Base-by-base conservation (phyloP, 2,888 invertebrate genomes). In the Acanthoscelides obtectus region DNA sequence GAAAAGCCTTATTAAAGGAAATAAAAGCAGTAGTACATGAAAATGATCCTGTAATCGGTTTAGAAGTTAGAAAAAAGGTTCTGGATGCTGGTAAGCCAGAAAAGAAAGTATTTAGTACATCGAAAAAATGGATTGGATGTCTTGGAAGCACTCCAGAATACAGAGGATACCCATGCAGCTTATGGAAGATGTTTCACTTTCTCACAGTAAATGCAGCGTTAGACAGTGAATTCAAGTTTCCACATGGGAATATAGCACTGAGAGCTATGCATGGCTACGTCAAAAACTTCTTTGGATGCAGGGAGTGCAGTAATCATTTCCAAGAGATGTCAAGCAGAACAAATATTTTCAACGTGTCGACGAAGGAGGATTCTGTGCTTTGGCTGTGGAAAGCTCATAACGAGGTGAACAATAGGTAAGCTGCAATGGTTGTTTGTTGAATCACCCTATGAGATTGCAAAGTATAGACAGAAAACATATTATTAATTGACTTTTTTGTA, bases 371-470 rank as follows among this genome's bases (percentile, higher is more conserved):
- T 73, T 91, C 92, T 20, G 90, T 98, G 0, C 85, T 98, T 64
- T 99, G 98, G 97, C 86, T 99, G 22, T 99, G 98, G 98, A 88
- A 89, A 79, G 94, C 95, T 0, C 98, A 99, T 83, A 99, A 99
- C 84, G 91, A 92, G 85, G 98, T 96, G 0, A 99, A 99, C 84
- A 87, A 91, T 76, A 45, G 45, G 45, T 45, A 4, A 45, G 45
- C 17, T 12, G 3, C 17, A 12, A 17, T 45, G 25, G 6, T 25
- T 6, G n/a, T n/a, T n/a, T n/a, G n/a, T n/a, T n/a, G n/a, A n/a
- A n/a, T n/a, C n/a, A n/a, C n/a, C n/a, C n/a, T n/a, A n/a, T n/a
- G n/a, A n/a, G n/a, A n/a, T n/a, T n/a, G n/a, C n/a, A n/a, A n/a
- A n/a, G n/a, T n/a, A n/a, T n/a, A n/a, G n/a, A n/a, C n/a, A n/a